Base-by-base conservation (phyloP, 2,113 vertebrate genomes). In the Suncus etruscus region DNA sequence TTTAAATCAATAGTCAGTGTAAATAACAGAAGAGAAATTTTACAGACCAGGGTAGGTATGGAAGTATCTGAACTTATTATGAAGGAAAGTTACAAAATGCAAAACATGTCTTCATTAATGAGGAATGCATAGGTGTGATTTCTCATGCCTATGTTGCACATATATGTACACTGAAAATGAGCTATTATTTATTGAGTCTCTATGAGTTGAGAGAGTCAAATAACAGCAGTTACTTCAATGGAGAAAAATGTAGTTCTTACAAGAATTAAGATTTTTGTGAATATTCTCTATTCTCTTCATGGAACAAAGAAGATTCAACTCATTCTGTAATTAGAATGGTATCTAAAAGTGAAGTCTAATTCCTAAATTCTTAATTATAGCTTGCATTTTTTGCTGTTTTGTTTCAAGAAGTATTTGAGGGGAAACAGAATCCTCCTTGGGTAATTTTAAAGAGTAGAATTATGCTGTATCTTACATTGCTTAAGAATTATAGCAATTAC, bases 1-100 rank as follows among this genome's bases (percentile, higher is more conserved):
- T 91, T 91, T 90, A 81, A 87, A 82, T 95, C 87, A 83, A 84
- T 91, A 87, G 31, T 66, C 27, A 65, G 81, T 94, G 75, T 94
- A 92, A 94, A 89, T 50, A 54, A 84, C 24, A 58, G 70, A 86
- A 77, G 29, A 76, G 86, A 87, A 47, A 4, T 25, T 86, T 16
- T 69, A 91, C 84, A 96, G 91, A 16, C 25, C 76, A 10, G 70
- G 27, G 54, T 2, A 83, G 22, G 73, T 31, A 83, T 47, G 10
- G 58, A 50, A 82, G 20, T n/a, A 89, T 84, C 39, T 50, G 16
- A 1, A 79, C 16, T 88, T 86, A 82, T 88, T 86, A 82, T 32
- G 50, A 58, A 92, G 80, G 32, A 91, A 91, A 87, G 81, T 15
- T 5, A 47, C 15, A 68, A 48, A 12, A 1, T 66, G 80, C 89